A percentile compares a stretch with the other conserved stretches of the same genome.
Evolutionary conservation across 2,888 invertebrate species (phyloP).

Genomic region (Metallyticus violacea): DNA sequence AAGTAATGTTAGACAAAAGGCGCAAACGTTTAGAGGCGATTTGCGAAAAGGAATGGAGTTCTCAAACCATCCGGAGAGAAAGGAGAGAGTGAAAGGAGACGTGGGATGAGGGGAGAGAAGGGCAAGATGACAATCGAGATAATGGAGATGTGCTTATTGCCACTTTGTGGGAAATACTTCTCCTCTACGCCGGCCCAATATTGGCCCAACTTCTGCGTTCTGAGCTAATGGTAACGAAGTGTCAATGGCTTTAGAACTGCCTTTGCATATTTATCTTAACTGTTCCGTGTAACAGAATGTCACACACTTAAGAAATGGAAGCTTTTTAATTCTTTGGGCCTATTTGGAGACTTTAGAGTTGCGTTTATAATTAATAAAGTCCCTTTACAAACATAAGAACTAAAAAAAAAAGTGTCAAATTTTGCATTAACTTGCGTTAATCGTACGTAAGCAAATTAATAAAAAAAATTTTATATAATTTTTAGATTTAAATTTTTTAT

Average conservation of each 20-base stretch:
- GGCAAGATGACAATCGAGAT: neutral
- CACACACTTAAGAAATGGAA: neutral
- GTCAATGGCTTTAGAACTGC: neutral
- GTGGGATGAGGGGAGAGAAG: neutral
- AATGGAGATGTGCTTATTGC: neutral
- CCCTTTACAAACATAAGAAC: too few relatives aligned
- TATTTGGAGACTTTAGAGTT: too few relatives aligned
- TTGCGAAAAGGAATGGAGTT: neutral
- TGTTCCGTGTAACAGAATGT: neutral
- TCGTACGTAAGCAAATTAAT: too few relatives aligned
- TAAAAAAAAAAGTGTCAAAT: too few relatives aligned
- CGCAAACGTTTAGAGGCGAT: neutral
- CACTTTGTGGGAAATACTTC: neutral
- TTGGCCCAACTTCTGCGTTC: neutral
- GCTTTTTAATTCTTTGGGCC: too few relatives aligned
- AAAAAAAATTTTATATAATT: too few relatives aligned
- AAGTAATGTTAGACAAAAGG: neutral
- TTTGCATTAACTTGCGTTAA: too few relatives aligned
- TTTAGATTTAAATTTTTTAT: too few relatives aligned
- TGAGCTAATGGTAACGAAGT: neutral
- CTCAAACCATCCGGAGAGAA: neutral
- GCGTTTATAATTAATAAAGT: too few relatives aligned
- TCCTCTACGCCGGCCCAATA: neutral
- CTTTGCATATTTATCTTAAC: neutral
- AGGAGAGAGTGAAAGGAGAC: neutral